Evolutionary conservation across 2,113 vertebrate species (phyloP), one percentile per base, ranked within the genome.

Genomic region (Bucco capensis): DNA sequence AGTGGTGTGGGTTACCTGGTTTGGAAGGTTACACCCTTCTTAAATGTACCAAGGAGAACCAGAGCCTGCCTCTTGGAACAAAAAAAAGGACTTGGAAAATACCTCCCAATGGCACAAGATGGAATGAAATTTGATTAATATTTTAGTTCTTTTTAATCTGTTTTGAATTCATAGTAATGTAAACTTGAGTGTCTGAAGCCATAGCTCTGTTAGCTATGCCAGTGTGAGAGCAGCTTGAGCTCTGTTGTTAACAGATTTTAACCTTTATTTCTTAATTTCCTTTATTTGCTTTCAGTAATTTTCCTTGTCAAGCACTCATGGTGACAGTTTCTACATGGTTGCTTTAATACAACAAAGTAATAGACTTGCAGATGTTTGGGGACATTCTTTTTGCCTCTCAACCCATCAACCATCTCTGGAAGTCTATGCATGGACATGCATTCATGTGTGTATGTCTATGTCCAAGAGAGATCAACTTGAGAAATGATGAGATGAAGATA

Each of bases 131-230:
- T 75, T 64, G 13, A 84, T 84, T 50, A 89, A 76, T 87, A 75
- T 85, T 94, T 90, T 78, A 86, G 56, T 90, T 90, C 6, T 51
- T 91, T 87, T 90, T 86, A 25, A 40, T 84, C 14, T 86, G 33
- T 24, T 86, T 86, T 79, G 27, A 75, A 79, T 82, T 78, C 9
- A 38, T 37, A 66, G 18, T 72, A 72, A 33, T 42, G 78, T 9
- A 54, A 84, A 88, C 37, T 47, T 75, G 44, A 69, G 28, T 70
- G 12, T 73, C 21, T 85, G 65, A 81, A 91, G 49, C 3, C 13
- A 49, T 24, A 24, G 62, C 54, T n/a, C n/a, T n/a, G n/a, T n/a
- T n/a, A 80, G 9, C 4, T 88, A 47, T 49, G 38, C 33, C 15
- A 57, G 31, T 75, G 40, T 57, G 31, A 81, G 37, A 75, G 1